Percentiles rank a stretch among this genome's conserved stretches.
phyloP scores from a whole-genome alignment of 2,797 vertebrate genomes.

The Podarcis siculus region DNA sequence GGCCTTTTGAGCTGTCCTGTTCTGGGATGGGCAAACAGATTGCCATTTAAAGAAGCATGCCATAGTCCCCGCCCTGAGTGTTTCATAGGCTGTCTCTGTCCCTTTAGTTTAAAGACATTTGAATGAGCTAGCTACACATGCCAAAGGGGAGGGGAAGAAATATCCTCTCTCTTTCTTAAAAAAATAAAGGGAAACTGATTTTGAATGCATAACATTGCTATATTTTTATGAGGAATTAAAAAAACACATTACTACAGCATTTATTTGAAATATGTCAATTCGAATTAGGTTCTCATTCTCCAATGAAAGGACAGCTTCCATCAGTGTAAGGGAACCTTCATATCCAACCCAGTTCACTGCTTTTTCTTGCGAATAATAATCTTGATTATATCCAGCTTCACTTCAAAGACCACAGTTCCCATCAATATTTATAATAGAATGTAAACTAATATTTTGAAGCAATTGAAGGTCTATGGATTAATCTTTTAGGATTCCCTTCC shows the following conservation, averaged over 20 bases:
- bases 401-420: not conserved
- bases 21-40: not conserved
- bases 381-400: too few relatives aligned
- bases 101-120: not conserved
- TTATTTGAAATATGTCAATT: too few relatives aligned
- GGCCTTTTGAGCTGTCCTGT: not conserved
- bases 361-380: too few relatives aligned
- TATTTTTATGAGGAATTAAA: not conserved
- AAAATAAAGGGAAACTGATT: not conserved
- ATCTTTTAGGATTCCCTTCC: conserved; percentile 29
- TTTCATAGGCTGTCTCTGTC: not conserved
- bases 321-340: too few relatives aligned
- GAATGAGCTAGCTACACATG: too few relatives aligned
- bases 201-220: not conserved
- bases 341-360: too few relatives aligned
- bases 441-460: conserved; percentile 37
- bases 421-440: not conserved
- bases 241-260: too few relatives aligned
- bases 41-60: not conserved
- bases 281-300: too few relatives aligned
- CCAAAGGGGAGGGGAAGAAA: too few relatives aligned
- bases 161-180: not conserved
- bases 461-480: conserved; percentile 35
- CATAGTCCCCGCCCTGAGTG: not conserved
- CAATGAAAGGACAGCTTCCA: too few relatives aligned